phyloP scores from a whole-genome alignment of 2,113 vertebrate genomes.

The Puffinus mauretanicus region DNA sequence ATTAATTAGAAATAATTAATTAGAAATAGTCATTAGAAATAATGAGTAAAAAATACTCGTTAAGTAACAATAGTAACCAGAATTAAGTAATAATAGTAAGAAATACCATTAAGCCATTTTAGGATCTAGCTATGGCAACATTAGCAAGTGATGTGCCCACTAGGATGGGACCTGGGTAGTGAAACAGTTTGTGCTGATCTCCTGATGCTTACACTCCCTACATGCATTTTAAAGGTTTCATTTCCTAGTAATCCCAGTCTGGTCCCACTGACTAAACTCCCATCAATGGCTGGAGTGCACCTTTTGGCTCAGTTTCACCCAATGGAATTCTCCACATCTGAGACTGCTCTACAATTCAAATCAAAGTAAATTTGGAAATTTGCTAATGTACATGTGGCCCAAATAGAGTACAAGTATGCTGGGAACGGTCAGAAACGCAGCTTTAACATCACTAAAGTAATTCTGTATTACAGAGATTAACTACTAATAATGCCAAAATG shows the following conservation, averaged over 20 bases:
- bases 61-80: background rate
- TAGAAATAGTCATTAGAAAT: background rate
- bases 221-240: background rate
- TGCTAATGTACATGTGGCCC: background rate
- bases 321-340: background rate
- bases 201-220: background rate
- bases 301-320: background rate
- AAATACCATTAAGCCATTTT: background rate
- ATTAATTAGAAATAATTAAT: background rate
- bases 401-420: background rate
- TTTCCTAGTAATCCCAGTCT: background rate
- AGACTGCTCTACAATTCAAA: background rate
- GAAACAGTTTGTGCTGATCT: background rate
- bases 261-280: background rate
- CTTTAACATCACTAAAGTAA: background rate
- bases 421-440: background rate
- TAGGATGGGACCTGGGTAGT: background rate
- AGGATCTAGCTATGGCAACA: background rate
- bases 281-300: background rate
- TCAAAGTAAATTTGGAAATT: background rate
- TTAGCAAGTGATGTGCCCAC: background rate
- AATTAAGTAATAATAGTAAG: background rate
- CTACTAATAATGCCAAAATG: background rate
- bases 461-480: background rate
- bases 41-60: background rate